Conservation (phyloP, 2,113 vertebrate species). For the Erinaceus europaeus region DNA sequence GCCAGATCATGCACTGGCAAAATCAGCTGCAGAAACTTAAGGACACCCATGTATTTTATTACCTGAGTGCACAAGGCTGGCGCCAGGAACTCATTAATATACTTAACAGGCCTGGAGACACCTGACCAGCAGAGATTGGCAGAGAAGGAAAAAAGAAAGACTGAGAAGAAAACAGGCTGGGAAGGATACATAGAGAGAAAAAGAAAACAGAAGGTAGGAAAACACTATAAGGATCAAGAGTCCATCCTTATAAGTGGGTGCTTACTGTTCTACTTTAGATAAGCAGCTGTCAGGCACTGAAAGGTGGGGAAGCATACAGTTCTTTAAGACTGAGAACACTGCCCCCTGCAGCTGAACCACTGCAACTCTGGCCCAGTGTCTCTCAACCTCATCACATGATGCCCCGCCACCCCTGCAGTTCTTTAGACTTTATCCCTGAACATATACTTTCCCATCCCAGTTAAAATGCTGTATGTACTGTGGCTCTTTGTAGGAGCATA, state of each 20-base stretch:
- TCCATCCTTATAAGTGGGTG: too few relatives aligned
- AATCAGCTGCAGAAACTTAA: slow-evolving; percentile 55
- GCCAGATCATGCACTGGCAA: slow-evolving; percentile 86
- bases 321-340: not conserved
- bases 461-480: not conserved
- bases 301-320: accelerated
- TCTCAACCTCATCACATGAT: not conserved
- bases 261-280: too few relatives aligned
- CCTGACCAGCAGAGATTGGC: slow-evolving; percentile 85
- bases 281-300: too few relatives aligned
- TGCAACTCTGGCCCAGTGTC: accelerated
- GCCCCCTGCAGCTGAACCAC: accelerated
- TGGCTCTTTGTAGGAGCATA: not conserved
- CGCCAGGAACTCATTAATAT: slow-evolving; percentile 98
- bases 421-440: too few relatives aligned
- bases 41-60: slow-evolving; percentile 78
- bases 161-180: slow-evolving; percentile 49
- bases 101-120: slow-evolving; percentile 98
- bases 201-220: not conserved
- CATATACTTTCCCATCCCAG: too few relatives aligned
- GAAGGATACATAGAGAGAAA: not conserved
- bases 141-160: slow-evolving; percentile 60
- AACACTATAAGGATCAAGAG: too few relatives aligned
- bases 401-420: not conserved
- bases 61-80: slow-evolving; percentile 98